Base-by-base conservation (phyloP, 2,797 vertebrate species). In the Knipowitschia caucasica region DNA sequence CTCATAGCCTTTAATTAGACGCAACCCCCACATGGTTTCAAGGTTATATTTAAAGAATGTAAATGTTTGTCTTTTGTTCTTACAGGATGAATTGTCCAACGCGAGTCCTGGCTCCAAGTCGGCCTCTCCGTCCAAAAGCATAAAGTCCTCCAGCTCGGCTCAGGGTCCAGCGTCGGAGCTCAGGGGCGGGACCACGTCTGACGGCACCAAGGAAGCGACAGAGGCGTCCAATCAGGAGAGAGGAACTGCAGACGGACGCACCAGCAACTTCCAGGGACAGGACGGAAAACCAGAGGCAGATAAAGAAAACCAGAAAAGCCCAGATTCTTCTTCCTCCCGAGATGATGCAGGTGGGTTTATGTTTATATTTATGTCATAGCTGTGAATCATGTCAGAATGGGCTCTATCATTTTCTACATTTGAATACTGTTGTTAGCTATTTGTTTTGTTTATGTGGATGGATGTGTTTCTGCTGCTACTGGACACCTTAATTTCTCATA, bases 41-140 rank as follows among this genome's bases (percentile, higher is more conserved):
- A n/a, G n/a, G n/a, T n/a, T n/a, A n/a, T n/a, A 34, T 14, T 34
- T 4, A 2, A 14, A 34, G 2, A 4, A 11, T 34, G 11, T 5
- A 9, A 11, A 11, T 44, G 9, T 10, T 2, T 44, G 7, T 15
- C 10, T 14, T 12, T 4, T 46, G 10, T 7, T n/a, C n/a, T n/a
- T n/a, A 52, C 21, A 99, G 96, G 96, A 99, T 92, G 96, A 99
- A 73, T 80, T 98, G 65, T 88, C 91, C 53, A 86, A 84, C 39
- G 61, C 79, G 5, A 91, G 85, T 77, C 89, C 78, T 15, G 62
- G 86, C 54, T 90, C 91, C 62, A 95, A 89, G 70, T 27, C 69
- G 50, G 43, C 50, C 50, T 29, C 74, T 3, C 63, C 74, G 10
- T 23, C 52, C 11, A 82, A 55, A 64, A 49, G 55, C 11, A 56